Evolutionary conservation across 2,797 vertebrate genomes (phyloP), one percentile per base, ranked within the genome.

Genomic region (Eupleurogrammus muticus): DNA sequence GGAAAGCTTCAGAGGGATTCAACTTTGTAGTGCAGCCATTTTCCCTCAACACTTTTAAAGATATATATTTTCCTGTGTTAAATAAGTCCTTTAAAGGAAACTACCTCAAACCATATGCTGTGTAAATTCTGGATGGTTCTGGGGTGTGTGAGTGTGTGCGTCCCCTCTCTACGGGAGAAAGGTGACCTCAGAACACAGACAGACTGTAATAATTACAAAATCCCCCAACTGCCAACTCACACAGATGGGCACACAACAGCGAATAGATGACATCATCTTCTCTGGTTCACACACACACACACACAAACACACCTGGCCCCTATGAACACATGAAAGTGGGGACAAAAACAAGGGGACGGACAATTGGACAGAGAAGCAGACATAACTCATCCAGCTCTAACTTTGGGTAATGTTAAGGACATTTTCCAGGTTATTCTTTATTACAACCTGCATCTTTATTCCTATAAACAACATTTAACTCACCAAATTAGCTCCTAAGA

Each of bases 181-280:
- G 80, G 83, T 89, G 85, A 90, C 81, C 78, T 87, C 81, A 82
- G 54, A 68, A 17, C 16, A n/a, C 40, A 44, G 16, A 5, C 83
- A 89, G 60, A 77, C 86, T 73, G 77, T 56, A 76, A 82, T 75
- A 79, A 85, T 82, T 68, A 87, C 51, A 59, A 60, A 50, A 46
- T 0, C 21, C 28, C 48, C 44, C 32, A 52, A 47, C 60, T 4
- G 11, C 56, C n/a, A 0, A 55, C 59, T 28, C 72, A 66, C 51
- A 51, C 50, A 70, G 14, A 70, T 58, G 48, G 4, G 2, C 60
- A 12, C 52, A 80, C 44, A 79, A 64, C 21, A 4, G 74, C 50
- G 72, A 74, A 81, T 62, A 40, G 60, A 89, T 91, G 89, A 90
- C 89, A 87, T 90, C 89, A 92, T 81, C 76, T 32, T 66, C 70